Conservation (phyloP, 2,113 vertebrate genomes). For the Aythya baeri region DNA sequence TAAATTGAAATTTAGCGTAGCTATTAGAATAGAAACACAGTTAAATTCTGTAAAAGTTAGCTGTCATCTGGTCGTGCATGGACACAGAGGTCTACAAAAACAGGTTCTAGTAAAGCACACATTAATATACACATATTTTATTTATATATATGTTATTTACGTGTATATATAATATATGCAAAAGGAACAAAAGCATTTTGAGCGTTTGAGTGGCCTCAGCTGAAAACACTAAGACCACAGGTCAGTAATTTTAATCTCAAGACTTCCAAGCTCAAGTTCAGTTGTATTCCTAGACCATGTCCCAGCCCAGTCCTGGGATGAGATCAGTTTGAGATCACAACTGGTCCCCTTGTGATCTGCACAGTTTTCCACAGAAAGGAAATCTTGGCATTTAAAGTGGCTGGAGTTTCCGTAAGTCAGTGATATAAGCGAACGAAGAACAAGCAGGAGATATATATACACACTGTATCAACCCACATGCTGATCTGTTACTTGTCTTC, state of each 20-base stretch:
- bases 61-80: background rate
- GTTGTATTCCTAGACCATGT: background rate
- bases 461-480: background rate
- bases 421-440: background rate
- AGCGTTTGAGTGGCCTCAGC: background rate
- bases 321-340: conserved; percentile 20
- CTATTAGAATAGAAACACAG: background rate
- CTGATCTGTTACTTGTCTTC: background rate
- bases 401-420: background rate
- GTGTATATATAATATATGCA: background rate
- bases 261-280: background rate
- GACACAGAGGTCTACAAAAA: background rate
- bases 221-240: background rate
- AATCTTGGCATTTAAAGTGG: background rate
- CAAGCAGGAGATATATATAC: background rate
- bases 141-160: background rate
- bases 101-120: background rate
- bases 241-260: background rate
- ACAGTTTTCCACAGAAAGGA: background rate
- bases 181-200: background rate
- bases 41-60: background rate
- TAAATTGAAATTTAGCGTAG: background rate
- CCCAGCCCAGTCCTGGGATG: background rate
- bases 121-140: background rate
- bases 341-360: background rate